Evolutionary conservation across 1,140 invertebrate genomes (phyloP).

Genomic region (Amphibalanus amphitrite): DNA sequence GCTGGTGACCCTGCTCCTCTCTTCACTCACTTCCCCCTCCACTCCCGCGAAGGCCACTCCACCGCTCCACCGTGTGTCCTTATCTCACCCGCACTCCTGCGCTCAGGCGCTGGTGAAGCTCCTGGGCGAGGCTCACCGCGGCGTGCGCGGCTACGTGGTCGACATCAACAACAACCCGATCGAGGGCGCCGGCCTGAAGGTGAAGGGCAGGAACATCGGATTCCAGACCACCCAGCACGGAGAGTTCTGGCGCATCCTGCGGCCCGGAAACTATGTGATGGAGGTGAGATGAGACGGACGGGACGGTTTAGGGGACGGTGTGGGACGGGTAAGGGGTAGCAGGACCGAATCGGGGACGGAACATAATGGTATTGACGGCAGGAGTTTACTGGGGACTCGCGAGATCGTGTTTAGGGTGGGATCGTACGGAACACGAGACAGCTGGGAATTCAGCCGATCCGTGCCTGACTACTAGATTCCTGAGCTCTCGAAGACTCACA

Average conservation of each 20-base stretch:
- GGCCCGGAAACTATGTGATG: constrained; percentile 64
- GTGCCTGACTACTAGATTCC: not conserved
- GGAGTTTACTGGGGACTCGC: not conserved
- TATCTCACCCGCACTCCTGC: no score
- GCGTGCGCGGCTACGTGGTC: constrained; percentile 61
- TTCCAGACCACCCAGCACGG: constrained; percentile 78
- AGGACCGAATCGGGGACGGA: no score
- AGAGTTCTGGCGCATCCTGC: constrained; percentile 78
- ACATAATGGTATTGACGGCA: not conserved
- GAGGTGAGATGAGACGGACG: constrained; percentile 38
- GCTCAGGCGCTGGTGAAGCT: constrained; percentile 60
- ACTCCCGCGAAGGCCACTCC: no score
- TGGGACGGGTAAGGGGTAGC: no score
- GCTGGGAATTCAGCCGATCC: not conserved
- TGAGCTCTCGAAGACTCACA: not conserved
- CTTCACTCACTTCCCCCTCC: no score
- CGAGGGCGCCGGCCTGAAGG: constrained; percentile 59
- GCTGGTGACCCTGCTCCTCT: no score
- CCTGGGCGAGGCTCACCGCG: constrained; percentile 70
- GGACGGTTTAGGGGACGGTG: constrained; percentile 3
- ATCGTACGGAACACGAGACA: not conserved
- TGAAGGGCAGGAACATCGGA: constrained; percentile 67
- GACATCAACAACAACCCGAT: constrained; percentile 65
- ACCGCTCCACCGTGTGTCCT: no score
- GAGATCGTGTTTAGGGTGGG: constrained; percentile 4